A percentile compares a stretch with the other conserved stretches of the same genome.
phyloP scores from a whole-genome alignment of 2,797 vertebrate species.

The Acanthiza pusilla region DNA sequence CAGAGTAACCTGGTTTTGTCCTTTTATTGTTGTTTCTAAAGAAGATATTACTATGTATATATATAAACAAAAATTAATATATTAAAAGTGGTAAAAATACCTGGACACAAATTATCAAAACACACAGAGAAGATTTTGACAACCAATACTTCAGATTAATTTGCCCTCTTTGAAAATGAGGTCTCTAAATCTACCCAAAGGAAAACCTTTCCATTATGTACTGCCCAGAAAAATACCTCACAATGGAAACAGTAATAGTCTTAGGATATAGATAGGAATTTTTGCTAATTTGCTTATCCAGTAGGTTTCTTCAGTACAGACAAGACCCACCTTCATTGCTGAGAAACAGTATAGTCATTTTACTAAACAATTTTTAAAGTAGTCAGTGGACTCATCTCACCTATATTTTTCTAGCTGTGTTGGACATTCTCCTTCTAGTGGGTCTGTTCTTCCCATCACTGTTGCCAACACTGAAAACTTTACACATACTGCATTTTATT shows the following conservation, averaged over 20 bases:
- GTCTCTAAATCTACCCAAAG: background rate
- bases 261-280: background rate
- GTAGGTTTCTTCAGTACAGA: background rate
- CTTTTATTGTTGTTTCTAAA: background rate
- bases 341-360: background rate
- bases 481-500: background rate
- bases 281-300: background rate
- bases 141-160: background rate
- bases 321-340: background rate
- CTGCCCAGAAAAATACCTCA: background rate
- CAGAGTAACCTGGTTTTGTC: background rate
- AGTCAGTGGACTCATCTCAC: background rate
- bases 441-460: background rate
- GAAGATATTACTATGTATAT: background rate
- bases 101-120: background rate
- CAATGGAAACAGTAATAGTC: background rate
- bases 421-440: background rate
- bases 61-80: background rate
- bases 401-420: background rate
- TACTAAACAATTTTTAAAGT: background rate
- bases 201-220: background rate
- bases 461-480: background rate
- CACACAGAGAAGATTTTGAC: background rate
- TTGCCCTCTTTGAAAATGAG: background rate
- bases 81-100: background rate